Percentiles rank a stretch among this genome's conserved stretches.
Evolutionary conservation across 2,113 vertebrate species (phyloP).

Genomic region (Tachycineta bicolor): DNA sequence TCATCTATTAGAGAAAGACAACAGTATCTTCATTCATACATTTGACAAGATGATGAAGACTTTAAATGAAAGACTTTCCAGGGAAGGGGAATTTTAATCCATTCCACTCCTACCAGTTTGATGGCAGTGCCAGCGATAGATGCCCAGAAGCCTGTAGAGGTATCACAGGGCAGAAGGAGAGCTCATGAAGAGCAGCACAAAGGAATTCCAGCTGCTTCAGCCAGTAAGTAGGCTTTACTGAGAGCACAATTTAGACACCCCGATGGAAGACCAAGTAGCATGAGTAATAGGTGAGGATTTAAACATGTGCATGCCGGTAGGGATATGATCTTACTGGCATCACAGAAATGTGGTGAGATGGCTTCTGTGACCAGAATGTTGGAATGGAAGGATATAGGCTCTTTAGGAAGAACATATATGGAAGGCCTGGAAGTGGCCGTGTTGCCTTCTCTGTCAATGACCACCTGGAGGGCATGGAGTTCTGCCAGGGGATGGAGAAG

Average conservation of each 20-base stretch:
- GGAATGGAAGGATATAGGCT: background rate
- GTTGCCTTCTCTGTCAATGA: background rate
- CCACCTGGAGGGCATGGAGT: background rate
- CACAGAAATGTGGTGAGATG: background rate
- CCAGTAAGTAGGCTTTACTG: rapidly evolving
- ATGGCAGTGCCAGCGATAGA: background rate
- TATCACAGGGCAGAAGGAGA: background rate
- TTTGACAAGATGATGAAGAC: background rate
- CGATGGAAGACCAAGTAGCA: too few relatives aligned
- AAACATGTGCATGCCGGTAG: too few relatives aligned
- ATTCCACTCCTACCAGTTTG: background rate
- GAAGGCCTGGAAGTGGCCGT: background rate
- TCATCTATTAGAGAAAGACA: background rate
- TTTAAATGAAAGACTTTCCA: background rate
- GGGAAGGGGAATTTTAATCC: background rate
- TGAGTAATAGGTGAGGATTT: background rate
- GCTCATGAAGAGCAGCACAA: background rate
- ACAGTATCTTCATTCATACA: background rate
- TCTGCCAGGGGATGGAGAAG: background rate
- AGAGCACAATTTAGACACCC: background rate
- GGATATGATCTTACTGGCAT: too few relatives aligned
- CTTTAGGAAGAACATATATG: background rate
- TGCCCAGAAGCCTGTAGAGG: background rate
- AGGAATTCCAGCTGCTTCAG: background rate
- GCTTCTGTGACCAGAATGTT: background rate